Percentiles rank a stretch among this genome's conserved stretches.
phyloP scores from a whole-genome alignment of 2,888 invertebrate species.

The Drosophila neotestacea region DNA sequence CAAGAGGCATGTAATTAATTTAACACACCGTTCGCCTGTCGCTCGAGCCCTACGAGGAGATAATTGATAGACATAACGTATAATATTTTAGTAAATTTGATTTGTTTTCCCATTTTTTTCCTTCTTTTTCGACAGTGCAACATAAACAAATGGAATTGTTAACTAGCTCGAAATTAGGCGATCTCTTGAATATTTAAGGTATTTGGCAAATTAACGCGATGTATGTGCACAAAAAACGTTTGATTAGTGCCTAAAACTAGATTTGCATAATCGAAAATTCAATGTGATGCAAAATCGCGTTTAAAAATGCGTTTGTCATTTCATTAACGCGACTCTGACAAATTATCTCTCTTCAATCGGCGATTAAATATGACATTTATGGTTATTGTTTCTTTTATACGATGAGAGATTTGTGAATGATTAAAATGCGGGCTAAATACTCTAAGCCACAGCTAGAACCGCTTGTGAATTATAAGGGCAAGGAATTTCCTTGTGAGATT shows the following conservation, averaged over 20 bases:
- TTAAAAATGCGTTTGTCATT: slow-evolving; percentile 50
- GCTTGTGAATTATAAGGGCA: background rate
- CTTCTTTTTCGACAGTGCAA: slow-evolving; percentile 5
- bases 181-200: slow-evolving; percentile 22
- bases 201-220: slow-evolving; percentile 44
- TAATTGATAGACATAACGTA: slow-evolving; percentile 37
- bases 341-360: slow-evolving; percentile 19
- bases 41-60: slow-evolving; percentile 19
- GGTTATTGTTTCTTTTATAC: background rate
- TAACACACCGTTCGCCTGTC: slow-evolving; percentile 24
- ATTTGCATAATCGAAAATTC: slow-evolving; percentile 44
- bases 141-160: slow-evolving; percentile 18
- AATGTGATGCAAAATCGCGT: slow-evolving; percentile 27
- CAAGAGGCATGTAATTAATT: slow-evolving; percentile 40
- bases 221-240: background rate
- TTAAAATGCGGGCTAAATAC: background rate
- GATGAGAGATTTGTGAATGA: slow-evolving; percentile 5
- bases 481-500: too few species aligned
- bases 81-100: slow-evolving; percentile 15
- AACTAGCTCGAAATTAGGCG: slow-evolving; percentile 13
- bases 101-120: background rate
- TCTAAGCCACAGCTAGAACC: background rate
- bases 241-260: slow-evolving; percentile 14
- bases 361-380: slow-evolving; percentile 24
- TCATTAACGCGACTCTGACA: slow-evolving; percentile 40